These are phyloP conservation scores for Peromyscus eremicus DNA, from an alignment of 2,797 vertebrate genomes.

Conservation along the genomic window DNA sequence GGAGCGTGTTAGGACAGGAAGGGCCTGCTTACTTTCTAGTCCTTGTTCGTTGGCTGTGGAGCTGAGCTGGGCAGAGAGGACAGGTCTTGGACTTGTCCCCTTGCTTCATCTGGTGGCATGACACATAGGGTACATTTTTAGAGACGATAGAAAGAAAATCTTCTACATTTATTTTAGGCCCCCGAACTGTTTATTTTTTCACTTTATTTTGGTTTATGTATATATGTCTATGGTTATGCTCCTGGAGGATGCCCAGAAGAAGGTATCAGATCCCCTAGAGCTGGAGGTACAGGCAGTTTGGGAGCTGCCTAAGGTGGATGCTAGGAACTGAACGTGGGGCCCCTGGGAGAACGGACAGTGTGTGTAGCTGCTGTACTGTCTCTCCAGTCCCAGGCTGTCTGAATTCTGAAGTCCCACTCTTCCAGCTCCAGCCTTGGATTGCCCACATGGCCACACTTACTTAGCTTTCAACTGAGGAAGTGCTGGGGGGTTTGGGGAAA, in stretches of 20 bases:
- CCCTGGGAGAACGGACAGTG: background rate
- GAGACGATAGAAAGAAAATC: constrained; percentile 27
- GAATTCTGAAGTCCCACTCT: background rate
- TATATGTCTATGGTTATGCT: background rate
- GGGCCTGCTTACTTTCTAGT: background rate
- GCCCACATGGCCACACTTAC: background rate
- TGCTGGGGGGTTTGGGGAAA: background rate
- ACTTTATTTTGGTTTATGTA: background rate
- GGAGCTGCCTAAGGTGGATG: background rate
- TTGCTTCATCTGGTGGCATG: background rate
- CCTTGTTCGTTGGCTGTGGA: background rate
- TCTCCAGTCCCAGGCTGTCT: background rate
- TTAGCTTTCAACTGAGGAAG: background rate
- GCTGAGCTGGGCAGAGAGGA: background rate
- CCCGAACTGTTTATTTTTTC: background rate
- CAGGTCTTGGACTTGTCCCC: too few relatives aligned
- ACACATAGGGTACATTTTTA: background rate
- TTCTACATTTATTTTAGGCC: background rate
- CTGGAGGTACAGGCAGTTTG: background rate
- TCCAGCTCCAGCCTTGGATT: background rate
- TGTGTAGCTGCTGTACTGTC: background rate
- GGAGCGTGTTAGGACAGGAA: too few relatives aligned
- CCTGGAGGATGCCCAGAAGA: background rate
- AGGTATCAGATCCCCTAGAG: background rate
- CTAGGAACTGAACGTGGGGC: background rate